Base-by-base conservation (phyloP, 1,140 invertebrate genomes). In the Lordiphosa stackelbergi region DNA sequence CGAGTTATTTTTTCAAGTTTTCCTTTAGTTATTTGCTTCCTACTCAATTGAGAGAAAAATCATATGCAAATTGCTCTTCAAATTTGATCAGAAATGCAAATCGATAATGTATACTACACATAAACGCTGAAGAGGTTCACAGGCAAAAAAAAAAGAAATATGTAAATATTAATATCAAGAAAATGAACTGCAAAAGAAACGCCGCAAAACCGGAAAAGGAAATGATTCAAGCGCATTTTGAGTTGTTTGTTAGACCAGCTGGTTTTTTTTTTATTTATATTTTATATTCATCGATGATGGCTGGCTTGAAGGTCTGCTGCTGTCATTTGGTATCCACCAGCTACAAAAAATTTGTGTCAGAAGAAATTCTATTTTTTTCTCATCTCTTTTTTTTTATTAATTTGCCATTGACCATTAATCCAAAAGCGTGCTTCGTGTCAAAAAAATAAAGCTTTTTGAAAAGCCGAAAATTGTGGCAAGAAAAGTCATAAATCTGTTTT, bases 201-300 rank as follows among this genome's bases (percentile, higher is more conserved):
- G 42, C 46, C 59, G 49, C 55, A 35, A 77, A 78, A 81, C 75
- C 75, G 74, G 74, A 79, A 79, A 79, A 81, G 77, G 74, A 79
- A 79, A 79, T 79, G 74, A 75, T 75, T 74, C 52, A 70, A 74
- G 53, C 61, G 51, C 51, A 62, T 69, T 56, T 69, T 69, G 59
- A 58, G 59, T 64, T 52, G 46, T 42, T 45, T 19, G 38, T 53
- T 40, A 34, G 16, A 34, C 42, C 35, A 47, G n/a, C 13, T 34
- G 43, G n/a, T 24, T 11, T 63, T 49, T 40, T 55, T 57, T 69
- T 59, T 56, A 48, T 54, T 53, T 60, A 38, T 72, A 34, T 58
- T 56, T 55, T 52, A 59, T 54, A 42, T 45, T 65, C 43, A 35
- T 43, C 54, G 53, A 24, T 53, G 16, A 48, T 24, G 22, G 40